Base-by-base conservation (phyloP, 2,888 invertebrate genomes). In the Drosophila borealis region DNA sequence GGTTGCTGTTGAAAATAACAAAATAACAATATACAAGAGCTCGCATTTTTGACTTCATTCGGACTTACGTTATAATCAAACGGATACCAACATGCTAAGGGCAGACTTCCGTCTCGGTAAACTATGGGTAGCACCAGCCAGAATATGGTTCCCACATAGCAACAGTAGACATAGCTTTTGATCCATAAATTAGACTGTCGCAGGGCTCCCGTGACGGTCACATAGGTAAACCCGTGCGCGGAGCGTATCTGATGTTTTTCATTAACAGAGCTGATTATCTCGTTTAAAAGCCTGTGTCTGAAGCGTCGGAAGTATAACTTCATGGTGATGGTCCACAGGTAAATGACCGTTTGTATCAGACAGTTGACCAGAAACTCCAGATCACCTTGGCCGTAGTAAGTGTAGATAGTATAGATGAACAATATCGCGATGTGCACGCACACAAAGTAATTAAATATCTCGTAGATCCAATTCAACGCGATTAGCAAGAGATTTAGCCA, bases 81-180 rank as follows among this genome's bases (percentile, higher is more conserved):
- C 6, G 91, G 92, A 87, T 92, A 92, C 89, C 90, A 91, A 59
- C 90, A 90, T 45, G 75, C 57, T 36, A 92, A 54, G 0, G 92
- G 92, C 17, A 91, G 74, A 59, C 82, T 89, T 2, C 74, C 74
- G 57, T 88, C 87, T 9, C 81, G 66, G 36, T 87, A 78, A 4
- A 78, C 78, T 37, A 91, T 66, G 5, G 91, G 92, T 17, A 88
- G 48, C 1, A 76, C 48, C 25, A 74, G 53, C 74, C 74, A 74
- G 45, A 74, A 74, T 19, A 74, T 46, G 0, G 74, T 77, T 34
- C 78, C 74, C 5, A 74, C 41, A n/a, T n/a, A 73, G 13, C 78
- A 91, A 21, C 76, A 75, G 29, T 76, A 73, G 6, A 80, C 78
- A 70, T 75, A 91, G 9, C 57, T 73, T 49, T 80, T 87, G 34